These are phyloP conservation scores for Batillaria attramentaria DNA, from an alignment of 1,140 invertebrate genomes.

Conservation along the genomic window DNA sequence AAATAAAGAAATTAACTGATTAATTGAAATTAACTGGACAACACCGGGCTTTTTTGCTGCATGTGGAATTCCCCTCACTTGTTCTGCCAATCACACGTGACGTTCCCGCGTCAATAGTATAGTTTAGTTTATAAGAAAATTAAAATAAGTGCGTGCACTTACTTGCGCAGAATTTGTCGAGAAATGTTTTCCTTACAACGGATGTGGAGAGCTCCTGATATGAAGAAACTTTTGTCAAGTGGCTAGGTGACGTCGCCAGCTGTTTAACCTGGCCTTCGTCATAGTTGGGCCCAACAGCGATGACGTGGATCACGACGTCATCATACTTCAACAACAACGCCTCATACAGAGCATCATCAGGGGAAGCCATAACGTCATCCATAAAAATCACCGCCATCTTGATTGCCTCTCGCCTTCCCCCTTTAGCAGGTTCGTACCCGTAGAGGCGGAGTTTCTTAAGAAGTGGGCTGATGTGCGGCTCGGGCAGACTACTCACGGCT, in stretches of 20 bases:
- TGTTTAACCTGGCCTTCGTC: not conserved
- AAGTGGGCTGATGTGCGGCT: slow-evolving; percentile 37
- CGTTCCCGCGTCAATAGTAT: no score
- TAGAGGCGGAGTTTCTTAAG: slow-evolving; percentile 36
- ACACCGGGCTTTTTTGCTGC: not conserved
- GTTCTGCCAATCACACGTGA: no score
- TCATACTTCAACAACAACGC: slow-evolving; percentile 11
- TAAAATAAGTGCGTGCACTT: not conserved
- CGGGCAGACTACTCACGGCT: slow-evolving; percentile 27
- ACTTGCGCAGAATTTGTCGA: slow-evolving; percentile 3
- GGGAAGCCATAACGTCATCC: slow-evolving; percentile 25
- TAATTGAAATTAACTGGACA: not conserved
- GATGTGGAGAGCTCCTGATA: not conserved
- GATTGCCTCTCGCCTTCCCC: slow-evolving; percentile 34
- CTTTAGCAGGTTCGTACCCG: slow-evolving; percentile 37
- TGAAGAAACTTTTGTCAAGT: not conserved
- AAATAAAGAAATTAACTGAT: not conserved
- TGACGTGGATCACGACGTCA: slow-evolving; percentile 13
- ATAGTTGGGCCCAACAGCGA: slow-evolving; percentile 15
- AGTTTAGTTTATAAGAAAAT: not conserved
- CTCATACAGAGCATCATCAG: slow-evolving; percentile 22
- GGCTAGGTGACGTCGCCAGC: not conserved
- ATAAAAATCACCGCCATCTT: slow-evolving; percentile 44
- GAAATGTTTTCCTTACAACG: not conserved
- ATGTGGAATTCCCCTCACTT: no score